Evolutionary conservation across 2,113 vertebrate species (phyloP).

Genomic region (Actinemys pallida): DNA sequence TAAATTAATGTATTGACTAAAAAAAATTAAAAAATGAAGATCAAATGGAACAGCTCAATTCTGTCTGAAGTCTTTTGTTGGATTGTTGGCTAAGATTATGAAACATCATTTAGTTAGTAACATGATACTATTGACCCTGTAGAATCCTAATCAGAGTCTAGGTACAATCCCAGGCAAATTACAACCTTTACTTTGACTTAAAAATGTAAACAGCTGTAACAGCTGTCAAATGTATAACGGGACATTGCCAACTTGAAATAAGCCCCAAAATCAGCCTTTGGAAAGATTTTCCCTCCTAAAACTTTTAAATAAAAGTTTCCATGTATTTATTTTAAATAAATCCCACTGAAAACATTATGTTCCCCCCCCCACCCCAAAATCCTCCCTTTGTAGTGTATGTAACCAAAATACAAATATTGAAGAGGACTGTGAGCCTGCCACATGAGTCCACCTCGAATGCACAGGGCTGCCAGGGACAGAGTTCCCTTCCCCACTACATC

Average conservation of each 20-base stretch:
- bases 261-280: neutral
- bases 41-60: neutral
- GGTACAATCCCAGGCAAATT: neutral
- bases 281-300: neutral
- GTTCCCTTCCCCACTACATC: neutral
- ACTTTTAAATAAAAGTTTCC: neutral
- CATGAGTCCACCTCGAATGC: neutral
- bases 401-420: neutral
- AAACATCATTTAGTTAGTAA: neutral
- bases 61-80: neutral
- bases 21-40: conserved; percentile 51
- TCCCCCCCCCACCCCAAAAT: accelerated
- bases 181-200: too few relatives aligned
- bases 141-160: neutral
- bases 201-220: neutral
- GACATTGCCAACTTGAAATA: neutral
- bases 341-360: neutral
- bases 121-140: neutral
- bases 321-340: neutral
- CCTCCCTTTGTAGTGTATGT: neutral
- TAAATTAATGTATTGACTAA: conserved; percentile 33
- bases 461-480: neutral
- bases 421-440: neutral
- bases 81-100: neutral
- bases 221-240: neutral